A percentile compares a stretch with the other conserved stretches of the same genome.
Evolutionary conservation across 2,797 vertebrate species (phyloP).

Genomic region (Phylloscopus collybita): DNA sequence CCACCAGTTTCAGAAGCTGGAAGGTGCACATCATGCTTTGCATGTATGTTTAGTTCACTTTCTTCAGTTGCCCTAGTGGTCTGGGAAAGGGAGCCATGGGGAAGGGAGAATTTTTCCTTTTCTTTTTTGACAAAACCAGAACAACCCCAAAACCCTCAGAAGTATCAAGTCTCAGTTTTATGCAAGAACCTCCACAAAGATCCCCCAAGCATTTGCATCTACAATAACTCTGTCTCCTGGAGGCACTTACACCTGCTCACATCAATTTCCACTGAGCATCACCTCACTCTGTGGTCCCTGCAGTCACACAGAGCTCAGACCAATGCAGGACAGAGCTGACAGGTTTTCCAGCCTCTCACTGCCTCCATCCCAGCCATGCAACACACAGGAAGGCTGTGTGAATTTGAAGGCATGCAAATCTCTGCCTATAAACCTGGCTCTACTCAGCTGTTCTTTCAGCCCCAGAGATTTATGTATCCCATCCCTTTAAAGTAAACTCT

Average conservation of each 20-base stretch:
- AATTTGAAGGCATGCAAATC: not conserved
- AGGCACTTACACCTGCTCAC: not conserved
- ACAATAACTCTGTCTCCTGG: not conserved
- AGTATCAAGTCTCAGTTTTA: not conserved
- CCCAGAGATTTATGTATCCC: slow-evolving; percentile 17
- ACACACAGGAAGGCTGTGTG: not conserved
- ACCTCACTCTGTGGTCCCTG: not conserved
- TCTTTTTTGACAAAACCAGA: not conserved
- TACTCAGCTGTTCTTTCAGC: not conserved
- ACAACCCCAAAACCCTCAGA: not conserved
- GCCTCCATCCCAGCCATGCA: not conserved
- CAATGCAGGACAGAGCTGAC: not conserved
- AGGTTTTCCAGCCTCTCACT: not conserved
- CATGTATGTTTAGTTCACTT: not conserved
- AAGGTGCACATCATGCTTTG: not conserved
- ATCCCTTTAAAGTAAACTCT: slow-evolving; percentile 17
- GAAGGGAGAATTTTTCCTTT: not conserved
- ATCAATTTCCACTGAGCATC: not conserved
- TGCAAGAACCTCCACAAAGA: not conserved
- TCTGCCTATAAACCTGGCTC: not conserved
- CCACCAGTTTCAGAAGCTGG: not conserved
- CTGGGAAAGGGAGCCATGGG: not conserved
- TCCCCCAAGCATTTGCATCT: not conserved
- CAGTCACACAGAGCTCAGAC: not conserved
- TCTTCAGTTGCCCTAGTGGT: not conserved